Base-by-base conservation (phyloP, 2,113 vertebrate species). In the Vireo altiloquus region DNA sequence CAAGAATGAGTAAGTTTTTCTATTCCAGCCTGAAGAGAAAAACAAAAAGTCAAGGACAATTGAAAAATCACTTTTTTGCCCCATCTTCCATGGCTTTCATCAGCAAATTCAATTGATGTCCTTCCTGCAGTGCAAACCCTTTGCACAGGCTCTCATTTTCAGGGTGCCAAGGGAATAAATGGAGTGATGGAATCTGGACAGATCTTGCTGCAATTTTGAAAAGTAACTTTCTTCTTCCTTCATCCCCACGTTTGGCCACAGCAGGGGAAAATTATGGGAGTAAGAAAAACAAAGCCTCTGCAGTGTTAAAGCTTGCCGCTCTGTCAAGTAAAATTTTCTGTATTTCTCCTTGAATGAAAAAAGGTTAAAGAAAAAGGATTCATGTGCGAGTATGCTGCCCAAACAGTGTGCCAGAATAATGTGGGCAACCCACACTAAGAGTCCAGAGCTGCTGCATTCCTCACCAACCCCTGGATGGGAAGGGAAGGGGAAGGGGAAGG, bases 401-500 rank as follows among this genome's bases (percentile, higher is more conserved):
- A 10, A 42, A 23, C 5, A 16, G 2, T 50, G 66, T 91, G 78
- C 47, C 81, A 95, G 57, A 16, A 35, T 49, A 25, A 40, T 52
- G 52, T 2, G 50, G 57, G 66, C 87, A 91, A 28, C 75, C 39
- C 65, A 76, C 65, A 57, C 23, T 60, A 10, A 66, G 89, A 90
- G 74, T 9, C 42, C 87, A 70, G 90, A 83, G 76, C 71, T 90
- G 52, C 68, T 76, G 71, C 68, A 74, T 93, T 93, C 68, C 65
- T 91, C 72, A 22, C 13, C 0, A 0, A 71, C 65, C 1, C 23
- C 69, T 30, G 88, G 47, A 54, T 63, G 65, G 57, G 33, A 42
- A 15, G 37, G 61, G 56, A n/a, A 33, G 31, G 0, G 0, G 23
- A 61, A 12, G 37, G 61, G 0, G 0, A 28, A 61, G 39, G 37